A percentile compares a stretch with the other conserved stretches of the same genome.
phyloP scores from a whole-genome alignment of 2,797 vertebrate genomes.

The Scomberomorus guttatus region DNA sequence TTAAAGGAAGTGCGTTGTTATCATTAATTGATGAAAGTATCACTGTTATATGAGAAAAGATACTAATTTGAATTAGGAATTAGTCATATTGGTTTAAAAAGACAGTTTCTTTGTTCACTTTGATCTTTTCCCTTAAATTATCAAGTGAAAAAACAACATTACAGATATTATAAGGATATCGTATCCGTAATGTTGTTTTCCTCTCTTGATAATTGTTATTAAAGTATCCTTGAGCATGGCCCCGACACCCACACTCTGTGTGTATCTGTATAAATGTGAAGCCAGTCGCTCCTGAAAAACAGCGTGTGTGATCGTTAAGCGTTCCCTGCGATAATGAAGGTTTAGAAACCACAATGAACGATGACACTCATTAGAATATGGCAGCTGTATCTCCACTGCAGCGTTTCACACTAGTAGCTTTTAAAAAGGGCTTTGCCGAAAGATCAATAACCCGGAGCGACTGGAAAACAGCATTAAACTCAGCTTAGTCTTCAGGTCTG shows the following conservation, averaged over 20 bases:
- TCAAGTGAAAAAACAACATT: no score
- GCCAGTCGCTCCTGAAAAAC: no score
- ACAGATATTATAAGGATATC: no score
- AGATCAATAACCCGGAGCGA: slow-evolving; percentile 21
- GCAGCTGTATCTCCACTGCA: not conserved
- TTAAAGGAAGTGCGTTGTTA: not conserved
- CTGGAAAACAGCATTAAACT: slow-evolving; percentile 18
- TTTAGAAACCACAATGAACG: not conserved
- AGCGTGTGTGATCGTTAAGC: not conserved
- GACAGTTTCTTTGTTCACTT: not conserved
- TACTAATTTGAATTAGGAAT: no score
- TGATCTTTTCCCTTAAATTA: not conserved
- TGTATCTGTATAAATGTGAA: not conserved
- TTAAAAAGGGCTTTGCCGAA: slow-evolving; percentile 2
- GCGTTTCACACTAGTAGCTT: not conserved
- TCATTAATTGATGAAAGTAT: not conserved
- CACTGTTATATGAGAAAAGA: not conserved
- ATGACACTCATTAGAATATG: slow-evolving; percentile 5
- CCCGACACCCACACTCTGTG: no score
- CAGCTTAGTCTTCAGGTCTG: slow-evolving; percentile 9
- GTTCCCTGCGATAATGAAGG: not conserved
- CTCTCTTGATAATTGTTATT: not conserved
- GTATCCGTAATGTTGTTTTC: not conserved
- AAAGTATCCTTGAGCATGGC: not conserved
- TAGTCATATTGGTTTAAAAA: not conserved